Evolutionary conservation across 2,888 invertebrate genomes (phyloP).

Genomic region (Drosophila borborema): DNA sequence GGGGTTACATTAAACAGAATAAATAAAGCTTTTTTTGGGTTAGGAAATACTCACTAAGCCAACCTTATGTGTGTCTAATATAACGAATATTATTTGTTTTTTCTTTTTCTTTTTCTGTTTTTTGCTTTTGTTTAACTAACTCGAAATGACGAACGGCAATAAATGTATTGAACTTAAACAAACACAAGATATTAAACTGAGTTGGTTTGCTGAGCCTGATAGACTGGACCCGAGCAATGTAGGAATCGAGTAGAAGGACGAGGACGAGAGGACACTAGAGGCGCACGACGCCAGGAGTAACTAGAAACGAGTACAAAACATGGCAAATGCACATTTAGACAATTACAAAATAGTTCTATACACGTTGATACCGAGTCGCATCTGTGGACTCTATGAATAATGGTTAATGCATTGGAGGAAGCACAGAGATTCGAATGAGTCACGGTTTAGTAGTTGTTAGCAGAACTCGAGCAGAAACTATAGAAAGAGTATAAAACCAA

Average conservation of each 20-base stretch:
- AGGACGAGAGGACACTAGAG: slow-evolving; percentile 63
- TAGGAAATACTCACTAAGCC: slow-evolving; percentile 71
- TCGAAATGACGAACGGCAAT: slow-evolving; percentile 46
- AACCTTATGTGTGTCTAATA: slow-evolving; percentile 48
- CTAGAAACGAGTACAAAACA: slow-evolving; percentile 79
- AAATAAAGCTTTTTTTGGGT: slow-evolving; percentile 31
- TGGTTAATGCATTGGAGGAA: slow-evolving; percentile 39
- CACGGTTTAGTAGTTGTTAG: slow-evolving; percentile 54
- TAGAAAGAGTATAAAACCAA: slow-evolving; percentile 19
- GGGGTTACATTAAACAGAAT: slow-evolving; percentile 27
- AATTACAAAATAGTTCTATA: slow-evolving; percentile 7
- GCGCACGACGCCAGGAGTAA: slow-evolving; percentile 83
- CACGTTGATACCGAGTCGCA: slow-evolving; percentile 13
- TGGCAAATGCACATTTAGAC: slow-evolving; percentile 56
- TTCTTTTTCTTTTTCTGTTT: slow-evolving; percentile 4
- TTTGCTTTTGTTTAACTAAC: slow-evolving; percentile 18
- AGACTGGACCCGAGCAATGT: slow-evolving; percentile 55
- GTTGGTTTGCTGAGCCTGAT: slow-evolving; percentile 40
- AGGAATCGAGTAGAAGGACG: slow-evolving; percentile 61
- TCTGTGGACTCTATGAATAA: slow-evolving; percentile 24
- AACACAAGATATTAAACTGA: slow-evolving; percentile 59
- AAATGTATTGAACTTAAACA: slow-evolving; percentile 26
- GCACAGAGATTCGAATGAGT: slow-evolving; percentile 27
- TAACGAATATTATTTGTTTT: slow-evolving; percentile 43
- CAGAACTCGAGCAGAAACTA: slow-evolving; percentile 42